Base-by-base conservation (phyloP, 2,888 invertebrate species). In the Microdon myrmicae region DNA sequence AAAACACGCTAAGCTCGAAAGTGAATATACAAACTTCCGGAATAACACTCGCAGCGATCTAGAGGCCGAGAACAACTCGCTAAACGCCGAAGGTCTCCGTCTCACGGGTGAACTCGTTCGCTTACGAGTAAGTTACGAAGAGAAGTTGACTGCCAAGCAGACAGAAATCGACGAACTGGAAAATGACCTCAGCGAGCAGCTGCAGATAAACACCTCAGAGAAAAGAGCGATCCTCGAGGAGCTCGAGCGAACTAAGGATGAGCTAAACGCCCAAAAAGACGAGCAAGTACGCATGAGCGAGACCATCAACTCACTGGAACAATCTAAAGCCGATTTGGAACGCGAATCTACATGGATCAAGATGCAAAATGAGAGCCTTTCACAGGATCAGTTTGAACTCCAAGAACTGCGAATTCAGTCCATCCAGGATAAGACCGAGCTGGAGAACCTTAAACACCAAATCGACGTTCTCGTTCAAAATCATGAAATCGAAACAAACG, bases 231-330 rank as follows among this genome's bases (percentile, higher is more conserved):
- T 88, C 2, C 83, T 84, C 58, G 86, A 86, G 71, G 82, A 88
- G 66, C 74, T 90, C 13, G 83, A 86, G 67, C 84, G 85, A 68
- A 79, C 84, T 1, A 81, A 83, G 58, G 80, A 81, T 67, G 85
- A 86, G 73, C 83, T 86, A 68, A 80, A 79, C 67, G 82, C 83
- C 49, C 75, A 85, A 12, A 80, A 82, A 60, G 80, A 82, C 53
- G 85, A 86, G 71, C 80, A 85, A 47, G 68, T 73, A 0, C 71
- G 73, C 0, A 54, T 79, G 1, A 74, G 74, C 14, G 78, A 79
- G 16, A 72, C 73, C 14, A 32, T 74, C 1, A 71, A 71, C 13
- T 71, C 74, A 2, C 54, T 76, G 16, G 77, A 80, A 22, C 75
- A 75, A 10, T 71, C 72, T 1, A 72, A 75, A 23, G 69, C 68